Evolutionary conservation across 2,113 vertebrate species (phyloP), one percentile per base, ranked within the genome.

Genomic region (Protomyctophum bolini): DNA sequence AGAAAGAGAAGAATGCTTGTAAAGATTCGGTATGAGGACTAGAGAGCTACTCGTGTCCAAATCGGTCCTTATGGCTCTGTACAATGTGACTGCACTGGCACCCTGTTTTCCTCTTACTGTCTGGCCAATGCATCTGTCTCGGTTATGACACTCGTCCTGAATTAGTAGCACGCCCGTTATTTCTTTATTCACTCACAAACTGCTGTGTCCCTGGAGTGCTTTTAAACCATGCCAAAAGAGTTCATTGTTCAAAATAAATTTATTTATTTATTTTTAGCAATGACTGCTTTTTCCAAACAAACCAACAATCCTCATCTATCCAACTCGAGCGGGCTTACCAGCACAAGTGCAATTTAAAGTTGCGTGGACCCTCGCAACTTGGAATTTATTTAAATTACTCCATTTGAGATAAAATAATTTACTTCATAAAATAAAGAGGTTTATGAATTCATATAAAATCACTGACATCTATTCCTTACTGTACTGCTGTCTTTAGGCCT

Each of bases 1-100:
- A 70, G 62, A 63, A 56, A 68, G 61, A 58, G 57, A 80, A 71
- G 58, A 91, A 87, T 52, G 81, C 79, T 84, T 77, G 75, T 89
- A 84, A 89, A 89, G 72, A 70, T 10, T 66, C 79, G 74, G 57
- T 58, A 62, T 56, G 56, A 63, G 65, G 66, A 72, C 49, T 49
- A 33, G 49, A 2, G 1, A 71, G 70, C 57, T 64, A 60, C 58
- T 50, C 3, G 56, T 21, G 3, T 72, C 72, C 71, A 80, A 73
- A 71, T 49, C 41, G 68, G 63, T 74, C 72, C 73, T 58, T 67
- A 63, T n/a, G 54, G 51, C 28, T 74, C 55, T 51, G 67, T 65
- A 82, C 68, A 75, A 72, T 49, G 33, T 21, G 48, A 68, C 28
- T 33, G 8, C 11, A 81, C 63, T 84, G 78, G 76, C 75, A 41